Evolutionary conservation across 2,888 invertebrate species (phyloP), one percentile per base, ranked within the genome.

Genomic region (Neoscelio sp.): DNA sequence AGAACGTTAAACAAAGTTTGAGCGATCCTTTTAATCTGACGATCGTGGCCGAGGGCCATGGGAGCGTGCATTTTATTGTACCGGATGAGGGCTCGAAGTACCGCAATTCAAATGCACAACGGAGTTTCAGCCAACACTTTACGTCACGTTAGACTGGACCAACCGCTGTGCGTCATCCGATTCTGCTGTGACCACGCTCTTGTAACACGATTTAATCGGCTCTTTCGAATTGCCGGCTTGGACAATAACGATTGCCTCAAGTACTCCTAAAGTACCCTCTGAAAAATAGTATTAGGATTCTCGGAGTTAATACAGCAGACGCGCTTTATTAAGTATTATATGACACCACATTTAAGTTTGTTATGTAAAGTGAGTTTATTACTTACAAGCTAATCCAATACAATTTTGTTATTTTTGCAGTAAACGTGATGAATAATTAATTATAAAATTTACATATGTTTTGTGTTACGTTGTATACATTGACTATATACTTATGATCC

Each of bases 31-130:
- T 81, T 80, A 82, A 83, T 82, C 73, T 58, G 38, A 42, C 64
- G 71, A 77, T 74, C 77, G 64, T 76, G 56, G 65, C 44, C 64
- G 67, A 73, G 70, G 62, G 76, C 71, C 71, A 71, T 78, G 81
- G 67, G 74, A 70, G 77, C 76, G 58, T 74, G 81, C 75, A 60
- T 71, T 75, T 82, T 78, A 82, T 81, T 82, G 80, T 78, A 77
- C 81, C 82, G 82, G 84, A 85, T 82, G 83, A 73, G 83, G 80
- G 82, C 50, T 79, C 78, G 73, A 81, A 85, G 84, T 81, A 78
- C 62, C 75, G 68, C 68, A 79, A 83, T 84, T 84, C 82, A 87
- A 88, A 86, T 86, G 87, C 83, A 79, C 86, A 87, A 84, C 85
- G 80, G 80, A 83, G 84, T 80, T 83, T 82, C 71, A 80, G 78